Conservation (phyloP, 2,888 invertebrate species). For the Ormia ochracea region DNA sequence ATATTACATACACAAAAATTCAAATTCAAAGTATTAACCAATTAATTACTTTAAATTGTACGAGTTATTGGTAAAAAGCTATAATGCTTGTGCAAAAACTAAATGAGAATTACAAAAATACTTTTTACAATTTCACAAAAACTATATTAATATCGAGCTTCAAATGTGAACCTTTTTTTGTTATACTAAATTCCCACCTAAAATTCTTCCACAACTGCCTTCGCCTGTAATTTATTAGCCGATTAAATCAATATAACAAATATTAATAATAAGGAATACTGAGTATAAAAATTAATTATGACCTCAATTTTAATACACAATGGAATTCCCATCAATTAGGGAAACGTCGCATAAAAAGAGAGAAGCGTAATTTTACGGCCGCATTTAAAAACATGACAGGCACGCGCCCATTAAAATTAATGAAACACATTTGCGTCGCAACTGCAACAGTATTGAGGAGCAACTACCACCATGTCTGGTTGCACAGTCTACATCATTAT, state of each 20-base stretch:
- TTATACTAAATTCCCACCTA: no score
- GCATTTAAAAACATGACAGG: conserved; percentile 7
- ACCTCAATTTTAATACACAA: conserved; percentile 35
- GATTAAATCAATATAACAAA: neutral
- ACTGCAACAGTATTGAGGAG: neutral
- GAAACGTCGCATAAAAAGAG: conserved; percentile 21
- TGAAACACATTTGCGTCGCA: conserved; percentile 33
- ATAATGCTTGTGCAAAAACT: no score
- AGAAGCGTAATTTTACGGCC: conserved; percentile 40
- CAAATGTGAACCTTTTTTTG: no score
- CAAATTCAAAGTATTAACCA: no score
- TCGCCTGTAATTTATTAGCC: no score
- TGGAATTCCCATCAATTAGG: conserved; percentile 36
- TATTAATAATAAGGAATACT: neutral
- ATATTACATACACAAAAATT: no score
- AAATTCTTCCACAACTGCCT: no score
- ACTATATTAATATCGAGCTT: no score
- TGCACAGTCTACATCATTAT: neutral
- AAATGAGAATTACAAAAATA: no score
- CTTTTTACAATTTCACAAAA: no score
- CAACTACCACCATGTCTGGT: neutral
- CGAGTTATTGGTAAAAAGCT: no score
- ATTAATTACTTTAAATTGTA: no score
- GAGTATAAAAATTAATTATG: conserved; percentile 18
- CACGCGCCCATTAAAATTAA: conserved; percentile 57